Evolutionary conservation across 2,888 invertebrate genomes (phyloP), one percentile per base, ranked within the genome.

Genomic region (Hirtodrosophila trivittata): DNA sequence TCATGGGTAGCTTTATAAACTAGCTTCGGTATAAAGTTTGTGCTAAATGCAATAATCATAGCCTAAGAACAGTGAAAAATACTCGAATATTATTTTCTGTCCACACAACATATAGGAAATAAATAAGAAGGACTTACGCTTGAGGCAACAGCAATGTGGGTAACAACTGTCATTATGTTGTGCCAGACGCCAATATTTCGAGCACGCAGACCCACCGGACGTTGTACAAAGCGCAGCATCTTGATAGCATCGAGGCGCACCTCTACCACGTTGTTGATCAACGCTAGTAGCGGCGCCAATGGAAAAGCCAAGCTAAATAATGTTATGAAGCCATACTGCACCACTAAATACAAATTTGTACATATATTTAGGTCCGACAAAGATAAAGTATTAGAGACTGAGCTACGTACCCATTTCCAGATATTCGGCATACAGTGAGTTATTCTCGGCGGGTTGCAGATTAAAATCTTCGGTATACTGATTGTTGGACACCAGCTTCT

Each of bases 271-370:
- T 97, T 97, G 89, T 96, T 97, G 21, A 95, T 90, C 30, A 97
- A 91, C 0, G 96, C 96, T 90, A 96, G 94, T 0, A 97, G 89
- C 0, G 97, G 97, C 0, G 96, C 97, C 65, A 97, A 88, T 0
- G 97, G 97, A 90, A 97, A 97, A 1, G 96, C 96, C 26, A 95
- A 94, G 18, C 96, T 96, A 86, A 97, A 97, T 37, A 97, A 92
- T 0, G 96, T 96, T 18, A 96, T 94, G 87, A 97, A 97, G 1
- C 97, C 97, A 91, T 94, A 97, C 90, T 97, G 97, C 14, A 97
- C 91, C 51, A 96, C 96, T 95, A 88, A 18, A 92, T 91, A 18
- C 12, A 6, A 10, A n/a, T 7, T 18, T 25, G 5, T 25, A 3
- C 12, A 26, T n/a, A n/a, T 13, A 26, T 35, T 9, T n/a, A 14